Conservation (phyloP, 2,113 vertebrate species). For the Oriolus oriolus region DNA sequence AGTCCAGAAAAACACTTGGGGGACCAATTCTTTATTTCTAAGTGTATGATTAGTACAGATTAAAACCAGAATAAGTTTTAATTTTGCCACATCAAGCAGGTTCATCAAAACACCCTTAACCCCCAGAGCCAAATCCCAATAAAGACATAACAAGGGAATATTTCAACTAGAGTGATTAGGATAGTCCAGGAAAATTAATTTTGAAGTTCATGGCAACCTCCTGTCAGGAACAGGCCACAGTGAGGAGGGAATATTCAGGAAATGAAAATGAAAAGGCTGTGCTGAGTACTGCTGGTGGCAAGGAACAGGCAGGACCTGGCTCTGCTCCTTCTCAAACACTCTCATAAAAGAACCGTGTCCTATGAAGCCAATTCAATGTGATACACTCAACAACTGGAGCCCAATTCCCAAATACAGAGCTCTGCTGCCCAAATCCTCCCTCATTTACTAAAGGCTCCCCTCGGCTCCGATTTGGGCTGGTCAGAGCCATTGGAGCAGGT, state of each 20-base stretch:
- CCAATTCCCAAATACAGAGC: background rate
- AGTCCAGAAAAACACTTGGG: conserved; percentile 46
- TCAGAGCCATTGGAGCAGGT: background rate
- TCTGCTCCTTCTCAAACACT: background rate
- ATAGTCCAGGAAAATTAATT: conserved; percentile 48
- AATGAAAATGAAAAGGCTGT: conserved; percentile 17
- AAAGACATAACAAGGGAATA: background rate
- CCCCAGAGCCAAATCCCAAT: background rate
- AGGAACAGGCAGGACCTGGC: conserved; percentile 12
- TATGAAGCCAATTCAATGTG: conserved; percentile 14
- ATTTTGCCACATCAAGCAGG: conserved; percentile 1
- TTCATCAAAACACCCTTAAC: conserved; percentile 16
- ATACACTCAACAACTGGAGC: background rate
- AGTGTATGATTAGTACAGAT: conserved; percentile 57
- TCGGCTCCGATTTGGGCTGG: rapidly evolving
- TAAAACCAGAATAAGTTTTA: conserved; percentile 54
- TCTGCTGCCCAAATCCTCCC: background rate
- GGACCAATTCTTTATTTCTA: conserved; percentile 54
- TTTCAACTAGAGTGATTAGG: conserved; percentile 18
- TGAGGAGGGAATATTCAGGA: background rate
- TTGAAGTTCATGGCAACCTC: conserved; percentile 18
- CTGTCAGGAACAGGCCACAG: background rate
- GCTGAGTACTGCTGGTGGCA: background rate
- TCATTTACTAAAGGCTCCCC: background rate
- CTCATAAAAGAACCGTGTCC: background rate